A percentile compares a stretch with the other conserved stretches of the same genome.
Conservation (phyloP, 2,797 vertebrate genomes). For the Pantherophis vulpinus region DNA sequence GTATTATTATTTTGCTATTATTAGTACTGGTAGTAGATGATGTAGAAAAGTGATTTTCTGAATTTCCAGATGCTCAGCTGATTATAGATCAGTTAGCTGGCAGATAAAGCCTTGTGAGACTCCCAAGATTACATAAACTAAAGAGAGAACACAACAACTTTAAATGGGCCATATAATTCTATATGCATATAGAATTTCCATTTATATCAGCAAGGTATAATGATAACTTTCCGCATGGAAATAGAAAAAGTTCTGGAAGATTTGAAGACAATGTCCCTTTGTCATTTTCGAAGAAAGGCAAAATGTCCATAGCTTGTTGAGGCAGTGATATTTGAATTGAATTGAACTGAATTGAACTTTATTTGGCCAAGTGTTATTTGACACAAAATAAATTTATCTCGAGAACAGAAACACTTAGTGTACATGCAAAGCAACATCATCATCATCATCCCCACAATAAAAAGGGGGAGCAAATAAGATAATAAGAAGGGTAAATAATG, state of each 20-base stretch:
- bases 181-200: background rate
- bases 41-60: background rate
- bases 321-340: background rate
- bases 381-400: no score
- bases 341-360: no score
- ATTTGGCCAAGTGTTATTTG: no score
- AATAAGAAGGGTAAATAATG: no score
- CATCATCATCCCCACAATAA: no score
- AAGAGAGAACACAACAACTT: background rate
- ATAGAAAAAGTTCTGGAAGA: conserved; percentile 8
- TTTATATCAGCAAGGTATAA: background rate
- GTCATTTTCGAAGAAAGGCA: background rate
- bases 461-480: no score
- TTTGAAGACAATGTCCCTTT: background rate
- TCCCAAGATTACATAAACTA: background rate
- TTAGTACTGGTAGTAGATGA: background rate
- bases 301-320: background rate
- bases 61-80: background rate
- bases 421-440: no score
- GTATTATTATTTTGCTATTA: background rate
- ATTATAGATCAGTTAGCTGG: background rate
- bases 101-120: background rate
- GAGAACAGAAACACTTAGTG: no score
- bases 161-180: background rate
- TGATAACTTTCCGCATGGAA: conserved; percentile 22